Conservation (phyloP, 2,888 invertebrate species). For the Drosophila fungiperda region DNA sequence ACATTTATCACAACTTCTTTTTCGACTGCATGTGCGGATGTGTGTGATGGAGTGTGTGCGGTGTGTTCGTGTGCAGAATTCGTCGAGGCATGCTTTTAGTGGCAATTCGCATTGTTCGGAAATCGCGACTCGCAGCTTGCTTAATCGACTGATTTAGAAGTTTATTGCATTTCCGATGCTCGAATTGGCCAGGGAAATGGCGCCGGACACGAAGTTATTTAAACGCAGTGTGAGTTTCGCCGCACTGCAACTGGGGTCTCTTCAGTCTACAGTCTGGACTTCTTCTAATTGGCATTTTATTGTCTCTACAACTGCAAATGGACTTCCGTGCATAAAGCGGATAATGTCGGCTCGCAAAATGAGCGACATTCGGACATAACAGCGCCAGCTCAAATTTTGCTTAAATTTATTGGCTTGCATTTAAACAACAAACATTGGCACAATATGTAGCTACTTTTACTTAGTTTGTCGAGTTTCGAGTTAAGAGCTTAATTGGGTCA, state of each 20-base stretch:
- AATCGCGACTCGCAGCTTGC: slow-evolving; percentile 61
- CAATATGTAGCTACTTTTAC: background rate
- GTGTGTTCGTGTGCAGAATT: slow-evolving; percentile 10
- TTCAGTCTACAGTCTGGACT: background rate
- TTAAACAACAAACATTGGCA: slow-evolving; percentile 62
- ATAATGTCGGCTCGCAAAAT: slow-evolving; percentile 56
- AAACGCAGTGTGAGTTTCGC: slow-evolving; percentile 57
- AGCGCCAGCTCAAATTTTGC: slow-evolving; percentile 64
- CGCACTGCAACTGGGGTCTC: slow-evolving; percentile 40
- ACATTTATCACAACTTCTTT: slow-evolving; percentile 70
- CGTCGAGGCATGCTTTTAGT: slow-evolving; percentile 54
- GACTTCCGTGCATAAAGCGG: slow-evolving; percentile 77
- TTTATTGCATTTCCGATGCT: slow-evolving; percentile 72
- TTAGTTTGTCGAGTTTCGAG: slow-evolving; percentile 31
- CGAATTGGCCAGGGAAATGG: slow-evolving; percentile 63
- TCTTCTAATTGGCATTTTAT: slow-evolving; percentile 55
- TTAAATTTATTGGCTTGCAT: slow-evolving; percentile 69
- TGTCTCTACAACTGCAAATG: slow-evolving; percentile 68
- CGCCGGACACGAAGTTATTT: slow-evolving; percentile 75
- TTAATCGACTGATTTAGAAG: slow-evolving; percentile 79
- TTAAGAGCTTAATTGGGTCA: slow-evolving; percentile 48
- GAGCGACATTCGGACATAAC: slow-evolving; percentile 50
- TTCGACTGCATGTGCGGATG: slow-evolving; percentile 28
- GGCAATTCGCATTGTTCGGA: slow-evolving; percentile 54
- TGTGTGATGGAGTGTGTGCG: background rate